A percentile compares a stretch with the other conserved stretches of the same genome.
Conservation (phyloP, 2,797 vertebrate species). For the Leptatherina wallacei region DNA sequence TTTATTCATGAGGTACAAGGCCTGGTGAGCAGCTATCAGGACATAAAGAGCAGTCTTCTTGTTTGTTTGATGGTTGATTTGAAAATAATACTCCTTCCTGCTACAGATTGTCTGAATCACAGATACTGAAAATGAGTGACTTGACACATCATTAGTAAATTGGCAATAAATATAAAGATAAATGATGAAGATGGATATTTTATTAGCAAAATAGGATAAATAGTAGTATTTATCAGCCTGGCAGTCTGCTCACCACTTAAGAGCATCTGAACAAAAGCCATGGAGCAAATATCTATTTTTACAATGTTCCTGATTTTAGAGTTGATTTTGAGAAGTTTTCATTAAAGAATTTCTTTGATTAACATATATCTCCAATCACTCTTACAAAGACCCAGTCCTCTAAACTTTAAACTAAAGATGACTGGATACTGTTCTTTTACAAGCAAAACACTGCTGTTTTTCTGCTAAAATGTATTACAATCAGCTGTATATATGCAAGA, state of each 20-base stretch:
- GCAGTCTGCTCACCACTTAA: background rate
- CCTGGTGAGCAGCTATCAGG: slow-evolving; percentile 23
- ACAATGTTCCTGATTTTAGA: background rate
- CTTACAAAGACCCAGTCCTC: background rate
- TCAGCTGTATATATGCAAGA: background rate
- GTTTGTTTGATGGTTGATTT: slow-evolving; percentile 32
- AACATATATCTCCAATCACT: background rate
- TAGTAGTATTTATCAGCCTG: background rate
- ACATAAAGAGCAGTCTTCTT: slow-evolving; percentile 24
- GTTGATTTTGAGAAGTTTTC: background rate
- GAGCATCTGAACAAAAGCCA: background rate
- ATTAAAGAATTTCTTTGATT: background rate
- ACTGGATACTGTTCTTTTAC: background rate
- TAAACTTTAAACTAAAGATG: background rate
- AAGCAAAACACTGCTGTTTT: background rate
- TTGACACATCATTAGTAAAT: background rate
- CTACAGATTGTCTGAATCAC: background rate
- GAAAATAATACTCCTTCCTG: slow-evolving; percentile 4
- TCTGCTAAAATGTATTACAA: background rate
- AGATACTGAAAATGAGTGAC: background rate
- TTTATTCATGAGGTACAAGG: slow-evolving; percentile 47
- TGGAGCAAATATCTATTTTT: background rate
- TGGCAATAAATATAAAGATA: background rate
- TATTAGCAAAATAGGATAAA: background rate
- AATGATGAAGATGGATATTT: slow-evolving; percentile 6